A percentile compares a stretch with the other conserved stretches of the same genome.
These are phyloP conservation scores for Probaryconus sp. DNA, from an alignment of 1,140 invertebrate genomes.

Conservation along the genomic window DNA sequence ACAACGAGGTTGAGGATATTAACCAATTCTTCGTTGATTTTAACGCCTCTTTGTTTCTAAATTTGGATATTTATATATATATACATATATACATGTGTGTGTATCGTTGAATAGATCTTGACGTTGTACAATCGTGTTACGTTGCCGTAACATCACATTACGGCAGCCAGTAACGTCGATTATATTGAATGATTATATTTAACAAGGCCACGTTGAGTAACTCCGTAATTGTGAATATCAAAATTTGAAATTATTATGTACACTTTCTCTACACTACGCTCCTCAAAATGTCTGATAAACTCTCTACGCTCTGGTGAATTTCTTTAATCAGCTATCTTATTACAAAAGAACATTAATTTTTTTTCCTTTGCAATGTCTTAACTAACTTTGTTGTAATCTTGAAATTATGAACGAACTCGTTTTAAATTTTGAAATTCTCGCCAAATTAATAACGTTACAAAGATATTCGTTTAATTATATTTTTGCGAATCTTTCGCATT, in stretches of 20 bases:
- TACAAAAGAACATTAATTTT: no score
- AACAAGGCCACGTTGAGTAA: conserved; percentile 37
- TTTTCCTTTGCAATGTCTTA: no score
- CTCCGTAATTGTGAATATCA: not conserved
- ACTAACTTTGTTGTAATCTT: no score
- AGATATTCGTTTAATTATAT: no score
- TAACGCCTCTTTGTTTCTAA: conserved; percentile 5
- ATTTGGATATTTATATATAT: not conserved
- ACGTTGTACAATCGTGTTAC: conserved; percentile 41
- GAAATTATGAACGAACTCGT: no score
- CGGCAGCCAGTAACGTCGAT: conserved; percentile 30
- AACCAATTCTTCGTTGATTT: conserved; percentile 45
- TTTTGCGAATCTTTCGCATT: no score
- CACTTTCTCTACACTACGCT: not conserved
- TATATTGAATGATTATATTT: conserved; percentile 36
- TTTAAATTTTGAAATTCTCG: no score
- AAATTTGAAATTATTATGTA: conserved; percentile 17
- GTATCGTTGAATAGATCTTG: conserved; percentile 47
- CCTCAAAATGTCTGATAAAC: no score
- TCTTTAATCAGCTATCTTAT: no score
- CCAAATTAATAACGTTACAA: no score
- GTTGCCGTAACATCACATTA: conserved; percentile 43
- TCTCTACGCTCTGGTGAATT: no score
- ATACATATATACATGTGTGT: conserved; percentile 26
- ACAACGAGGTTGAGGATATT: conserved; percentile 28